These are phyloP conservation scores for Saturnia japonica DNA, from an alignment of 2,888 invertebrate species.

Conservation along the genomic window DNA sequence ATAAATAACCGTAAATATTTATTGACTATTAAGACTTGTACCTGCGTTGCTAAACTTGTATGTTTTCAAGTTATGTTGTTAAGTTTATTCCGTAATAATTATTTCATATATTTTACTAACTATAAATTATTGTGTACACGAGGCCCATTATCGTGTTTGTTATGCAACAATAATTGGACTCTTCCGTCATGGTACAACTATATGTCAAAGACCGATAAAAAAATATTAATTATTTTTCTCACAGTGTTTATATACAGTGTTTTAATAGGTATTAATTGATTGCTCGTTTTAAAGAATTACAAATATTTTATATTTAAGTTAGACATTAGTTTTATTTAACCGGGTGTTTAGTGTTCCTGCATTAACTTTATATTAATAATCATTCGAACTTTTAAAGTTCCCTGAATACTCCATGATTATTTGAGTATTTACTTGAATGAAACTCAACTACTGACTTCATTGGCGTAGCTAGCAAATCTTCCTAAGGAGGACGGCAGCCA, in stretches of 20 bases:
- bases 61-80: neutral
- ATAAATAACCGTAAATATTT: no score
- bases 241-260: neutral
- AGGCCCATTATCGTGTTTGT: neutral
- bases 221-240: neutral
- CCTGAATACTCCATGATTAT: no score
- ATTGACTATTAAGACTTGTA: no score
- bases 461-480: no score
- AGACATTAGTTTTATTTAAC: no score
- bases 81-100: neutral
- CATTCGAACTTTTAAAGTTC: no score
- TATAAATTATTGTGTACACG: neutral
- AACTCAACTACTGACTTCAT: no score
- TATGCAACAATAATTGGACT: neutral
- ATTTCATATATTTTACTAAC: neutral
- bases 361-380: no score
- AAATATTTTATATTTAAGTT: neutral
- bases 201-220: constrained; percentile 9
- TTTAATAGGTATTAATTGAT: neutral
- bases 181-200: neutral
- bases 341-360: no score
- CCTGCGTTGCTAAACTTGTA: no score
- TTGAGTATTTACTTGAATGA: no score
- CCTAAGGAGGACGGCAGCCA: no score
- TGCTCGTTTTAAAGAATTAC: neutral